phyloP scores from a whole-genome alignment of 2,888 invertebrate species.

The Willowsia nigromaculata region DNA sequence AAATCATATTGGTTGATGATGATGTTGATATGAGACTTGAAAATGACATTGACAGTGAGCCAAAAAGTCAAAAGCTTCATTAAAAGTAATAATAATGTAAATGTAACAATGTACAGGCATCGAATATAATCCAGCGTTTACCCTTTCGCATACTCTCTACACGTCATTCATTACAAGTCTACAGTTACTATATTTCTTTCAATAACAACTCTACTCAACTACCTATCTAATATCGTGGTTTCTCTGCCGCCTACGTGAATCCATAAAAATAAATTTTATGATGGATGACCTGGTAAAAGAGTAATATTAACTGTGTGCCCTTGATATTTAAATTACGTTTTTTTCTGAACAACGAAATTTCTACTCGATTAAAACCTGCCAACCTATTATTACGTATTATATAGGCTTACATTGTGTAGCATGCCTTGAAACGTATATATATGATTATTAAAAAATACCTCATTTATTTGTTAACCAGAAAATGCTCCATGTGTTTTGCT shows the following conservation, averaged over 20 bases:
- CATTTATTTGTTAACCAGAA: background rate
- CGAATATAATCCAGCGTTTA: background rate
- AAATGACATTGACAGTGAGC: constrained; percentile 71
- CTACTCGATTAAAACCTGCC: background rate
- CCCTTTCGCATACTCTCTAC: background rate
- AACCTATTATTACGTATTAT: background rate
- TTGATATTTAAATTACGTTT: background rate
- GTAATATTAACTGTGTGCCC: background rate
- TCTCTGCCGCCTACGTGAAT: background rate
- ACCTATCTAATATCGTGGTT: background rate
- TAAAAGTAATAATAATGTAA: constrained; percentile 63
- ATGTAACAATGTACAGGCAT: constrained; percentile 26
- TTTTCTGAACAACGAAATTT: background rate
- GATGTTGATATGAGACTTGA: constrained; percentile 24
- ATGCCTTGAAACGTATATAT: too few relatives aligned
- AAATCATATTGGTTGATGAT: background rate
- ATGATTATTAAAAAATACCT: background rate
- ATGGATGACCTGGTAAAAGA: background rate
- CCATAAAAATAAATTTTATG: background rate
- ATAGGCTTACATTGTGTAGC: too few relatives aligned
- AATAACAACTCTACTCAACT: constrained; percentile 6
- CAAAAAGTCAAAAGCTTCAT: constrained; percentile 70
- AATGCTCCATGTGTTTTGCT: background rate
- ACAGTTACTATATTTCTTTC: background rate
- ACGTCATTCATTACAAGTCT: background rate